Evolutionary conservation across 2,797 vertebrate genomes (phyloP).

Genomic region (Peromyscus aztecus): DNA sequence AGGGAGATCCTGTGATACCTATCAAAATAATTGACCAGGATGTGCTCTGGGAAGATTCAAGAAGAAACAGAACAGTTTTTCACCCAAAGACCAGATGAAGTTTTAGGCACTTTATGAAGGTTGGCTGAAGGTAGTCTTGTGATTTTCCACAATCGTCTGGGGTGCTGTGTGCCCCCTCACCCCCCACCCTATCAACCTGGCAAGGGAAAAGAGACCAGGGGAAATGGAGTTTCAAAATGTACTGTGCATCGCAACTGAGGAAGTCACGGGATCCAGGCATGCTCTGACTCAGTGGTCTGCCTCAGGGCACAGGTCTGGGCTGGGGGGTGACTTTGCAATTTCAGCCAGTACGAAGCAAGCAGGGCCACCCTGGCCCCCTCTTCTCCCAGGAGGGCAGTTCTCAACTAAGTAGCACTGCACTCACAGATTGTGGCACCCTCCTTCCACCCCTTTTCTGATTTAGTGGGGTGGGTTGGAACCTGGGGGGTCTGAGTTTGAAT

Average conservation of each 20-base stretch:
- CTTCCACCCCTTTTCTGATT: background rate
- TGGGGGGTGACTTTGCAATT: background rate
- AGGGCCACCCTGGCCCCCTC: background rate
- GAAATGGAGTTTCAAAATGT: background rate
- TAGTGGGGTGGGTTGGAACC: too few relatives aligned
- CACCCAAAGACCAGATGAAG: background rate
- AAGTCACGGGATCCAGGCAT: background rate
- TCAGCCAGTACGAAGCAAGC: rapidly evolving
- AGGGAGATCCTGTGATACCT: background rate
- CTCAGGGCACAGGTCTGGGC: rapidly evolving
- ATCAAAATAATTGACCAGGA: background rate
- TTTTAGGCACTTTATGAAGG: background rate
- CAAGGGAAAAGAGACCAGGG: background rate
- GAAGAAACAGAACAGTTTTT: background rate
- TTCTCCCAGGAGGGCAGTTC: background rate
- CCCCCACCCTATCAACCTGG: background rate
- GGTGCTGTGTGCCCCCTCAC: background rate
- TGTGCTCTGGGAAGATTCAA: background rate
- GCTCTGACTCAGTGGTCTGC: background rate
- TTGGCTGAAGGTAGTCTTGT: background rate
- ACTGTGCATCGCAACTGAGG: rapidly evolving
- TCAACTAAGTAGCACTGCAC: background rate
- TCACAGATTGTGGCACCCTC: background rate
- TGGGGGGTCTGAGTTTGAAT: background rate
- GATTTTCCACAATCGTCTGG: background rate